Conservation (phyloP, 1,140 invertebrate genomes). For the Drosophila kepulauana region DNA sequence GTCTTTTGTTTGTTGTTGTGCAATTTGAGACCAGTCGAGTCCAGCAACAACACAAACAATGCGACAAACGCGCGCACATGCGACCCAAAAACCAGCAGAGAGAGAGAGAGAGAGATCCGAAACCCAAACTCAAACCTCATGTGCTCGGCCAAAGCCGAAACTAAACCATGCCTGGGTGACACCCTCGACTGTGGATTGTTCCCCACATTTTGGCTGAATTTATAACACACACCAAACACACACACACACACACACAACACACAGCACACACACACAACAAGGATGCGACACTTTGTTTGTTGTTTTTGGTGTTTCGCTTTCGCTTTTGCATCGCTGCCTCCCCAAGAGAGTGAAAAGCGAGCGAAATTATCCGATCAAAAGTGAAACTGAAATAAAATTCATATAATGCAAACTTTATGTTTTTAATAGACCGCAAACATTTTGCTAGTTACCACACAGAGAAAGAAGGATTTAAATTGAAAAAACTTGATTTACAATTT, state of each 20-base stretch:
- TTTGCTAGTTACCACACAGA: too few species aligned
- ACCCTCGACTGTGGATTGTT: background rate
- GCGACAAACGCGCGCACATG: slow-evolving; percentile 20
- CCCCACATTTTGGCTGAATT: slow-evolving; percentile 15
- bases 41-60: slow-evolving; percentile 15
- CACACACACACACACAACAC: slow-evolving; percentile 16
- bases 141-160: background rate
- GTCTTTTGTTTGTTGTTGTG: slow-evolving; percentile 39
- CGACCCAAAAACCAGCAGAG: background rate
- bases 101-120: background rate
- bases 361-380: slow-evolving; percentile 34
- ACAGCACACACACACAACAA: background rate
- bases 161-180: background rate
- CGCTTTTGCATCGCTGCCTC: slow-evolving; percentile 26
- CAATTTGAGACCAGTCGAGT: slow-evolving; percentile 50
- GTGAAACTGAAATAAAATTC: slow-evolving; percentile 17
- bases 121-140: background rate
- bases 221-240: slow-evolving; percentile 11
- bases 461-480: too few species aligned
- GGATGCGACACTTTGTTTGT: slow-evolving; percentile 11
- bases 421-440: background rate
- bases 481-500: too few species aligned
- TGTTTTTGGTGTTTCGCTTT: slow-evolving; percentile 35
- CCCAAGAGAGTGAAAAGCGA: slow-evolving; percentile 23
- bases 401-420: background rate